phyloP scores from a whole-genome alignment of 2,888 invertebrate species.

The Cryptus viduatorius region DNA sequence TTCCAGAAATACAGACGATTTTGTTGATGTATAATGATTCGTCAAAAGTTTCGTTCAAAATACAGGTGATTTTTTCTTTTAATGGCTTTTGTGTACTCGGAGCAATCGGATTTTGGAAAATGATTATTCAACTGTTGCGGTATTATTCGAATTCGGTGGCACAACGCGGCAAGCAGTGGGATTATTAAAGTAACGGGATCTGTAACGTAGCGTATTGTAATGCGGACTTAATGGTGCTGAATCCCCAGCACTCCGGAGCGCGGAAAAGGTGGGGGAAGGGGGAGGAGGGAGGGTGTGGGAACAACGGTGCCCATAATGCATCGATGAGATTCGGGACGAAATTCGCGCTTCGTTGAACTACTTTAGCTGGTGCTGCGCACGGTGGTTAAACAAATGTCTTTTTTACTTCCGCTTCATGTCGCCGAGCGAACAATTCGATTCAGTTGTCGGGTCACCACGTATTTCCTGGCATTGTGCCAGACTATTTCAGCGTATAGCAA shows the following conservation, averaged over 20 bases:
- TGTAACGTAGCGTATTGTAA: constrained; percentile 68
- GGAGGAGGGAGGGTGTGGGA: neutral
- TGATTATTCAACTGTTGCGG: constrained; percentile 39
- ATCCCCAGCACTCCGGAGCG: constrained; percentile 43
- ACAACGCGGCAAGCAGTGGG: constrained; percentile 6
- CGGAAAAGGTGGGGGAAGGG: neutral
- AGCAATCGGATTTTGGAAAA: constrained; percentile 4
- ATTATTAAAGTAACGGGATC: constrained; percentile 63
- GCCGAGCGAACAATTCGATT: constrained; percentile 73
- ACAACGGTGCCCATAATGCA: constrained; percentile 56
- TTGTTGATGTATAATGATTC: too few relatives aligned
- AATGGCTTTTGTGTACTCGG: neutral
- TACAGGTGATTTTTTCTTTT: neutral
- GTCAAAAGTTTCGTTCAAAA: too few relatives aligned
- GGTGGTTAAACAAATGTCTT: constrained; percentile 73
- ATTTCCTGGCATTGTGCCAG: constrained; percentile 72
- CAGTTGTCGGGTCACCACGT: constrained; percentile 73
- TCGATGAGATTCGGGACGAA: constrained; percentile 68
- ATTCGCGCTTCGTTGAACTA: constrained; percentile 69
- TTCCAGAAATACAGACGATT: too few relatives aligned
- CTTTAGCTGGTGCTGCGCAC: constrained; percentile 62
- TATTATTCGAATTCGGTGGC: constrained; percentile 4
- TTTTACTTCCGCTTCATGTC: constrained; percentile 72
- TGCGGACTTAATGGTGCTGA: constrained; percentile 69
- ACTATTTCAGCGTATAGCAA: constrained; percentile 62